Base-by-base conservation (phyloP, 1,140 invertebrate species). In the Drosophila lowei region DNA sequence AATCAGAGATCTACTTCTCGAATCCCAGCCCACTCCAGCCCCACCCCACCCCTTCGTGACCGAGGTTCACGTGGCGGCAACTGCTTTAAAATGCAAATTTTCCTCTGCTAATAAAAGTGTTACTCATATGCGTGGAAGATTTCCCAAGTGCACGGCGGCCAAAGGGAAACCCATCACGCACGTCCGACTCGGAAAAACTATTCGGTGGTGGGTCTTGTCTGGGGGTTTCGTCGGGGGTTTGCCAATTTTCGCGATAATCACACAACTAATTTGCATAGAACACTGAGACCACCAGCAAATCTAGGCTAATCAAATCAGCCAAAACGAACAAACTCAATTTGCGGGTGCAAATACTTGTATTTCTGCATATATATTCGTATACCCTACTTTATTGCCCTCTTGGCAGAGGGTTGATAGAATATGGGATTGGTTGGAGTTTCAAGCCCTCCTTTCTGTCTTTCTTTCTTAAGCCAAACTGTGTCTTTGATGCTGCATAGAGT, bases 211-310 rank as follows among this genome's bases (percentile, higher is more conserved):
- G 47, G 16, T 23, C 38, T 25, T 21, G 21, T 13, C 18, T 30
- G 1, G 21, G 7, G 25, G 49, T 15, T 54, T 42, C 47, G 21
- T 56, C n/a, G 23, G 4, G 61, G 44, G 50, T 77, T 72, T 85
- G 72, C 67, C 80, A 79, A 85, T 79, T 85, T 85, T 70, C 65
- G 77, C 58, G 75, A 84, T 84, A 84, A 84, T 84, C 79, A 84
- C 75, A 72, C 56, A 76, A 72, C 75, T 84, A 84, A 85, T 85
- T 86, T 85, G 81, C 81, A 85, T 86, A 81, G 64, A 61, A 49
- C 71, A 52, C 58, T 72, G 61, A 62, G 53, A 61, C 66, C 61
- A 21, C 71, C 72, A 61, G 49, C 72, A 81, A 81, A 81, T 77
- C 67, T 77, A 28, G 56, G 47, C 61, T 85, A 85, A 86, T 86